Evolutionary conservation across 2,888 invertebrate genomes (phyloP).

Genomic region (Microctonus aethiopoides): DNA sequence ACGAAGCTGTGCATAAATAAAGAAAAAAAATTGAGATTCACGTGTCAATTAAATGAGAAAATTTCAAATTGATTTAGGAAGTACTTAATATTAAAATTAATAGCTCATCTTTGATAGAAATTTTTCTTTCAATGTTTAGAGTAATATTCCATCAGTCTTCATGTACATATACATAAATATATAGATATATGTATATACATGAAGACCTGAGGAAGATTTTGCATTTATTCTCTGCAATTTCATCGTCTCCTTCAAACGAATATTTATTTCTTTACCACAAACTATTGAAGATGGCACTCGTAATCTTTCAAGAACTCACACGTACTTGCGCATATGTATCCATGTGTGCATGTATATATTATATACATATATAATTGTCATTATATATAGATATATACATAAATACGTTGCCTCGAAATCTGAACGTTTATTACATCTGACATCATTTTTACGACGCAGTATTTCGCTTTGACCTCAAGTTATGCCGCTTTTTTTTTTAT

Average conservation of each 20-base stretch:
- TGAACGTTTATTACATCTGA: slow-evolving; percentile 41
- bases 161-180: neutral
- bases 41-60: too few species aligned
- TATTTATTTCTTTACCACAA: neutral
- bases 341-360: neutral
- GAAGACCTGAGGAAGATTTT: neutral
- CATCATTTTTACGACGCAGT: slow-evolving; percentile 42
- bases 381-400: neutral
- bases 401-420: neutral
- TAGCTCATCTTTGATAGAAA: too few species aligned
- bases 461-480: slow-evolving; percentile 3
- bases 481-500: neutral
- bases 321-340: neutral
- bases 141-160: too few species aligned
- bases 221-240: neutral
- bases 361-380: too few species aligned
- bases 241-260: neutral
- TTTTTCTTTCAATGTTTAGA: too few species aligned
- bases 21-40: too few species aligned
- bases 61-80: too few species aligned
- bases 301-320: neutral
- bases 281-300: neutral
- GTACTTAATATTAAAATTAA: too few species aligned
- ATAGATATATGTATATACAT: neutral
- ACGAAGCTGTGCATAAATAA: too few species aligned